Conservation (phyloP, 2,797 vertebrate species). For the Phyllotis vaccarum region DNA sequence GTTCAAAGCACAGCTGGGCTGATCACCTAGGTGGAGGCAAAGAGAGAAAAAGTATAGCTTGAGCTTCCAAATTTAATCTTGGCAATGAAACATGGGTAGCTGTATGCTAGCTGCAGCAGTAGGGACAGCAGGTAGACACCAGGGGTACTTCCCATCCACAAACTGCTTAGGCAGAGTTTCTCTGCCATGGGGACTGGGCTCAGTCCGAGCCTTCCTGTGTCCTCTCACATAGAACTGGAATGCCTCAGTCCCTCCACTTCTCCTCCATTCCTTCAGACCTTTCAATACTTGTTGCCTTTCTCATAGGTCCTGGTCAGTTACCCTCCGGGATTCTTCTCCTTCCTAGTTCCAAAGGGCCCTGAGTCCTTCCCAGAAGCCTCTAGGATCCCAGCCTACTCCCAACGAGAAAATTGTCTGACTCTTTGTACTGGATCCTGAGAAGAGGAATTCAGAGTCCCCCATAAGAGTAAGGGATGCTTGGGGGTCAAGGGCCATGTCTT, state of each 20-base stretch:
- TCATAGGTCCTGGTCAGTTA: background rate
- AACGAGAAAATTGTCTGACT: background rate
- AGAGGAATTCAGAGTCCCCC: background rate
- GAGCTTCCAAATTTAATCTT: background rate
- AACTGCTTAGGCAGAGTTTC: background rate
- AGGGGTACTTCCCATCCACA: background rate
- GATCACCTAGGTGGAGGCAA: background rate
- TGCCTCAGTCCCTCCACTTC: background rate
- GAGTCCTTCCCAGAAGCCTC: constrained; percentile 9
- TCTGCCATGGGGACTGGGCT: background rate
- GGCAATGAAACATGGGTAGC: background rate
- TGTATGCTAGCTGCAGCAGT: background rate
- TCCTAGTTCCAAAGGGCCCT: background rate
- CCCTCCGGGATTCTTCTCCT: background rate
- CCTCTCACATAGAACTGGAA: background rate
- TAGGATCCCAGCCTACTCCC: background rate
- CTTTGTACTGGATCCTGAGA: background rate
- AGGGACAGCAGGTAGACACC: background rate
- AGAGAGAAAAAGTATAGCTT: background rate
- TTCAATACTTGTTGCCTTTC: background rate
- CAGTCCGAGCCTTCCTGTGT: background rate
- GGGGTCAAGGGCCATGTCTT: rapidly evolving
- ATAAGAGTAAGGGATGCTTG: background rate
- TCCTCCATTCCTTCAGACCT: background rate
- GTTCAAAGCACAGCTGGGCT: background rate